Evolutionary conservation across 1,140 invertebrate species (phyloP).

Genomic region (Holcopasites calliopsidis): DNA sequence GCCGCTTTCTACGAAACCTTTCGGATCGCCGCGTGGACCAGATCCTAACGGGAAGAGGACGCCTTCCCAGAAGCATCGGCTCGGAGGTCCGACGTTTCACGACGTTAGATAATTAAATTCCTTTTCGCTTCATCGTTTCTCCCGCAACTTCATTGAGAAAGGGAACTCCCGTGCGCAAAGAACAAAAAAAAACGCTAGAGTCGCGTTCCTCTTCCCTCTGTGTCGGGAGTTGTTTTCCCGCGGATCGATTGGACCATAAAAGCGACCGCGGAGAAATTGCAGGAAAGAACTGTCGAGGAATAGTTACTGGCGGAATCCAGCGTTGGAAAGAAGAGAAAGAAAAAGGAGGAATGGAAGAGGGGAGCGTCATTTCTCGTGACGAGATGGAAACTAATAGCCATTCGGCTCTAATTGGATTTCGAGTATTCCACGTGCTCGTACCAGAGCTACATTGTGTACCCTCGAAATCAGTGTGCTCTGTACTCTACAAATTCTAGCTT

Average conservation of each 20-base stretch:
- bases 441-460: not conserved
- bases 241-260: conserved; percentile 49
- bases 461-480: not conserved
- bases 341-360: not conserved
- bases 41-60: conserved; percentile 9
- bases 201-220: conserved; percentile 50
- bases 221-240: conserved; percentile 5
- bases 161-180: conserved; percentile 21
- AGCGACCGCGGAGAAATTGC: conserved; percentile 59
- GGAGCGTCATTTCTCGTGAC: not conserved
- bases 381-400: conserved; percentile 1
- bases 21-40: not conserved
- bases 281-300: conserved; percentile 49
- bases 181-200: conserved; percentile 10
- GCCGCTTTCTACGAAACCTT: conserved; percentile 48
- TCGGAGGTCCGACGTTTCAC: conserved; percentile 17
- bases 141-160: conserved; percentile 23
- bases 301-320: not conserved
- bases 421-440: too few species aligned
- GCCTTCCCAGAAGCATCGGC: conserved; percentile 20
- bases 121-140: conserved; percentile 6
- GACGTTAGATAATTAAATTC: conserved; percentile 50
- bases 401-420: not conserved
- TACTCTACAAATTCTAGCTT: not conserved
- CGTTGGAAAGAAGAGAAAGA: not conserved